These are phyloP conservation scores for Melitaea athalia DNA, from an alignment of 2,888 invertebrate genomes.

Conservation along the genomic window DNA sequence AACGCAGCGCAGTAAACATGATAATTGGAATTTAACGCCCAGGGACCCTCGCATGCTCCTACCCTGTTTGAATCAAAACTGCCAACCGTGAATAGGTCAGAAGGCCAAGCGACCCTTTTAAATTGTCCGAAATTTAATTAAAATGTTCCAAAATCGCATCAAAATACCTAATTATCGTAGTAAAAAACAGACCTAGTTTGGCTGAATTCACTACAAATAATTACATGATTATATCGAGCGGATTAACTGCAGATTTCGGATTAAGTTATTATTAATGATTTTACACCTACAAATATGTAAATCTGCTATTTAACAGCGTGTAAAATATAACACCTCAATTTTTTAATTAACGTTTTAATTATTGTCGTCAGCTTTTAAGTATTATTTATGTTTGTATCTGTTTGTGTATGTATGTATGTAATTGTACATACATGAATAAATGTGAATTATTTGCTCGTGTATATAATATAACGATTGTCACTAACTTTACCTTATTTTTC, in stretches of 20 bases:
- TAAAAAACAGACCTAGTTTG: slow-evolving; percentile 31
- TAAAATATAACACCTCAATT: slow-evolving; percentile 8
- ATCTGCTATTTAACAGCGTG: background rate
- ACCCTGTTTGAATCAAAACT: slow-evolving; percentile 42
- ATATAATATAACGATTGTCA: too few species aligned
- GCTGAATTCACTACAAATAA: slow-evolving; percentile 13
- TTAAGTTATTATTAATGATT: slow-evolving; percentile 15
- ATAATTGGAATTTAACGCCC: slow-evolving; percentile 71
- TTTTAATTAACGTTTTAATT: background rate
- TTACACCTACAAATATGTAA: background rate
- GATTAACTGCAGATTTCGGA: slow-evolving; percentile 17
- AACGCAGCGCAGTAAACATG: slow-evolving; percentile 55
- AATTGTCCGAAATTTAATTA: slow-evolving; percentile 70
- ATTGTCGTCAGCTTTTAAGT: too few species aligned
- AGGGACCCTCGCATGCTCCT: slow-evolving; percentile 31
- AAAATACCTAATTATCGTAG: slow-evolving; percentile 46
- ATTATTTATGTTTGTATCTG: too few species aligned
- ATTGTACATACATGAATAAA: too few species aligned
- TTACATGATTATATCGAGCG: slow-evolving; percentile 15
- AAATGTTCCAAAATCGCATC: slow-evolving; percentile 61
- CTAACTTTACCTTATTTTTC: too few species aligned
- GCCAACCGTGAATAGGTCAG: slow-evolving; percentile 64
- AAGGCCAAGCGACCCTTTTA: slow-evolving; percentile 65
- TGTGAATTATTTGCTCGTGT: too few species aligned
- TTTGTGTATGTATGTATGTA: too few species aligned